A percentile compares a stretch with the other conserved stretches of the same genome.
Evolutionary conservation across 1,140 invertebrate genomes (phyloP).

Genomic region (Pygmarrhopalites habei): DNA sequence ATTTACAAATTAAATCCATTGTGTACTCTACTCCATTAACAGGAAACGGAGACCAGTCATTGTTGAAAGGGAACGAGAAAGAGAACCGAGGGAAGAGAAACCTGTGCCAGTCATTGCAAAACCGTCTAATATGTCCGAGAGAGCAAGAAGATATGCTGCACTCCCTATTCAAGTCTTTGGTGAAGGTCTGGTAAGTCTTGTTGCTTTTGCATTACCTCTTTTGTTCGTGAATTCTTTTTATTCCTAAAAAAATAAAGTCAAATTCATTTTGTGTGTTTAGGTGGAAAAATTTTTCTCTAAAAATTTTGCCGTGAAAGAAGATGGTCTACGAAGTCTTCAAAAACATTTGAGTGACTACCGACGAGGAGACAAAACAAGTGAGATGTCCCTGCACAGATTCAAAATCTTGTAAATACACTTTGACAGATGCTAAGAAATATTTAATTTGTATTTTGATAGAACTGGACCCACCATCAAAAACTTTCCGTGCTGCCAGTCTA

Average conservation of each 20-base stretch:
- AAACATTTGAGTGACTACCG: constrained; percentile 53
- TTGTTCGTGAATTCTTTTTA: too few relatives aligned
- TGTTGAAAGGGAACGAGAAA: constrained; percentile 12
- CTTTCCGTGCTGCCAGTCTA: constrained; percentile 40
- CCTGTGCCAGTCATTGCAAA: constrained; percentile 13
- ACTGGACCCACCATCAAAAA: constrained; percentile 41
- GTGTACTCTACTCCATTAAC: neutral
- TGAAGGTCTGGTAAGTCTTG: constrained; percentile 62
- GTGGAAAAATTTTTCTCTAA: constrained; percentile 90
- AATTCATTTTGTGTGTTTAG: too few relatives aligned
- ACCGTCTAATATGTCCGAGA: constrained; percentile 49
- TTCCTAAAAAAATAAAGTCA: neutral
- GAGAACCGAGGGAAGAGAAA: constrained; percentile 12
- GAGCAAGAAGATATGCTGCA: constrained; percentile 82
- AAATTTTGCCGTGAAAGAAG: constrained; percentile 85
- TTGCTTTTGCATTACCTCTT: too few relatives aligned
- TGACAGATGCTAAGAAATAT: too few relatives aligned
- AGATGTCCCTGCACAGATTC: constrained; percentile 22
- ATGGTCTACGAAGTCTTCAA: constrained; percentile 68
- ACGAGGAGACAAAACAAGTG: constrained; percentile 34
- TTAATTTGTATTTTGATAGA: constrained; percentile 21
- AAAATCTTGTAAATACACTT: neutral
- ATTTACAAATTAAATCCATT: neutral
- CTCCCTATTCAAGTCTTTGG: constrained; percentile 85
- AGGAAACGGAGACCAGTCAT: constrained; percentile 29